Conservation (phyloP, 2,113 vertebrate species). For the Ia io region DNA sequence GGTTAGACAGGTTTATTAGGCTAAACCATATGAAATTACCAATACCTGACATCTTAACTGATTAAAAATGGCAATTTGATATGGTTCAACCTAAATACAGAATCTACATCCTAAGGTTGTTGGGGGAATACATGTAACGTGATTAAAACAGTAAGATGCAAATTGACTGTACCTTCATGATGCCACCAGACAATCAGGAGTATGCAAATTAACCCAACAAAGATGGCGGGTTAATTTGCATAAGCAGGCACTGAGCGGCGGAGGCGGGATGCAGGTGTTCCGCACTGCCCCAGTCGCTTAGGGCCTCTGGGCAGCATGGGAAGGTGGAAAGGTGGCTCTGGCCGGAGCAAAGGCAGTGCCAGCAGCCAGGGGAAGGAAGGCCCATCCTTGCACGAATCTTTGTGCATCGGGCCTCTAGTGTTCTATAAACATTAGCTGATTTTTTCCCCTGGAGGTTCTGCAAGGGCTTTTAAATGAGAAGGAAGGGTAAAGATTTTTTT, state of each 20-base stretch:
- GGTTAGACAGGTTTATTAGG: not conserved
- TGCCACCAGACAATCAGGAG: too few relatives aligned
- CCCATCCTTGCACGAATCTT: too few relatives aligned
- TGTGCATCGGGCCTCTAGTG: not conserved
- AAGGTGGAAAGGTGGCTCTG: too few relatives aligned
- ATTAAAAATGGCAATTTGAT: not conserved
- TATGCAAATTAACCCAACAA: too few relatives aligned
- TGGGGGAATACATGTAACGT: not conserved
- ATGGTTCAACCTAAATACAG: conserved; percentile 12
- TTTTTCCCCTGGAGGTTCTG: not conserved
- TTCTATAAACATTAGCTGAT: not conserved
- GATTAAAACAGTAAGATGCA: not conserved
- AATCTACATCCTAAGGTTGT: not conserved
- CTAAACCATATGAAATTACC: not conserved
- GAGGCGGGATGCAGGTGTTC: too few relatives aligned
- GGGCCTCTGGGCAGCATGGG: too few relatives aligned
- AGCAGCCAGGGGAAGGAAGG: too few relatives aligned
- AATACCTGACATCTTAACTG: not conserved
- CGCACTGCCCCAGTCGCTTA: too few relatives aligned
- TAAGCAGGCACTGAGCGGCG: too few relatives aligned
- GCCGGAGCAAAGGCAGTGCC: too few relatives aligned
- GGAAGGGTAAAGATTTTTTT: not conserved
- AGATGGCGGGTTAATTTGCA: too few relatives aligned
- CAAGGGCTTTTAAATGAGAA: conserved; percentile 10
- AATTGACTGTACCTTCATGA: too few relatives aligned